These are phyloP conservation scores for Silurus aristotelis DNA, from an alignment of 2,797 vertebrate species.

Conservation along the genomic window DNA sequence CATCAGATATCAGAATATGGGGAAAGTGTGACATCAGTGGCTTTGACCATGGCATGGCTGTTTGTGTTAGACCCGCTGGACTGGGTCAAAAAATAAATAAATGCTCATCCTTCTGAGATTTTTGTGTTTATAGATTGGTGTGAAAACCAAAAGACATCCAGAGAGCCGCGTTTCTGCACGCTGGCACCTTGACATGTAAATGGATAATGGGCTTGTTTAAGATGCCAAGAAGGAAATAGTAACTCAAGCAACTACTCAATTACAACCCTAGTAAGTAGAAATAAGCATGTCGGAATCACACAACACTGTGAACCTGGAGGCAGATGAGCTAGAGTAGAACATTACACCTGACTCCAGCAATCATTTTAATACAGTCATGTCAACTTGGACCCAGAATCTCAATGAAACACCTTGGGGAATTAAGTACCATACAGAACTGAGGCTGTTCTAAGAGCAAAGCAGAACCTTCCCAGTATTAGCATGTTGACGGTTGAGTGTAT, in stretches of 20 bases:
- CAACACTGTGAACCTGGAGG: not conserved
- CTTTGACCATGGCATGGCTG: not conserved
- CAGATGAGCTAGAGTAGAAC: too few relatives aligned
- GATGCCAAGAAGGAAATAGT: not conserved
- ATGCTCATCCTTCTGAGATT: not conserved
- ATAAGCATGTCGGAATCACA: not conserved
- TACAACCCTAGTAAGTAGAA: not conserved
- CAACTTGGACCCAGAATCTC: not conserved
- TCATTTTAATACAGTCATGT: not conserved
- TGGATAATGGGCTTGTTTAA: not conserved
- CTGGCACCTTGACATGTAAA: not conserved
- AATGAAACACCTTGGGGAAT: not conserved
- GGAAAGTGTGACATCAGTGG: not conserved
- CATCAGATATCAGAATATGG: not conserved
- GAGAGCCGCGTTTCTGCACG: not conserved
- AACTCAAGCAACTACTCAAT: not conserved
- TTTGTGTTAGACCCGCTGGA: not conserved
- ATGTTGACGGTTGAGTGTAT: not conserved
- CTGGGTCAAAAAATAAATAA: not conserved
- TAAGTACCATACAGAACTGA: not conserved
- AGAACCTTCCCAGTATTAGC: not conserved
- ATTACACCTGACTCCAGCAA: not conserved
- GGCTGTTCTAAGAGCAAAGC: not conserved
- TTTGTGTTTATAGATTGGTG: not conserved
- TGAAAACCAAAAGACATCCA: not conserved